Percentiles rank a stretch among this genome's conserved stretches.
Evolutionary conservation across 2,113 vertebrate species (phyloP).

Genomic region (Epinephelus lanceolatus): DNA sequence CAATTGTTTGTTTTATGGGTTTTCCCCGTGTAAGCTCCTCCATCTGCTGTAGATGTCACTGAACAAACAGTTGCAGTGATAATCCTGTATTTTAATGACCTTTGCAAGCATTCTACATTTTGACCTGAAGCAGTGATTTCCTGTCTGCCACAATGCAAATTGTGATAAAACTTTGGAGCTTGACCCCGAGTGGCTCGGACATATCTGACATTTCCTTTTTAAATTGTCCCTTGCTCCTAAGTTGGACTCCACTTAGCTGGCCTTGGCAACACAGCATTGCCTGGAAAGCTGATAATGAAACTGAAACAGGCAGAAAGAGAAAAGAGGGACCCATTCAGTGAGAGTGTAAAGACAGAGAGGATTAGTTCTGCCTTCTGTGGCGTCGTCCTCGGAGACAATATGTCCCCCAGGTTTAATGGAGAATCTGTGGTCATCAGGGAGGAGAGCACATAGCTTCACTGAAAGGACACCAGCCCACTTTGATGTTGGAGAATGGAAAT

Average conservation of each 20-base stretch:
- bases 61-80: background rate
- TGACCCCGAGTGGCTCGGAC: background rate
- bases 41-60: background rate
- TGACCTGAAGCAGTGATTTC: background rate
- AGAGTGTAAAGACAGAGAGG: slow-evolving; percentile 2
- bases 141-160: background rate
- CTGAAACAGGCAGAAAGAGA: background rate
- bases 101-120: background rate
- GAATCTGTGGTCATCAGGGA: slow-evolving; percentile 21
- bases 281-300: slow-evolving; percentile 9
- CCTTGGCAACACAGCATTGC: background rate
- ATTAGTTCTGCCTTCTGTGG: slow-evolving; percentile 34
- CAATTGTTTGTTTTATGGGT: background rate
- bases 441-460: slow-evolving; percentile 5
- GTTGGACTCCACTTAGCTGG: background rate
- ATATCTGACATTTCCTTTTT: background rate
- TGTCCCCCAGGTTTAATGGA: slow-evolving; percentile 37
- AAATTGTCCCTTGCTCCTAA: background rate
- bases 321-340: slow-evolving; percentile 13
- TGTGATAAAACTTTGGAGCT: background rate
- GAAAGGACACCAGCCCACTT: slow-evolving; percentile 3
- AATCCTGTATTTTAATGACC: background rate
- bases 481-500: slow-evolving; percentile 44
- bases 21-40: background rate
- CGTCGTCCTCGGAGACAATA: slow-evolving; percentile 20